phyloP scores from a whole-genome alignment of 37 sponge, comb jelly and placozoan species.

The Geodia barretti region DNA sequence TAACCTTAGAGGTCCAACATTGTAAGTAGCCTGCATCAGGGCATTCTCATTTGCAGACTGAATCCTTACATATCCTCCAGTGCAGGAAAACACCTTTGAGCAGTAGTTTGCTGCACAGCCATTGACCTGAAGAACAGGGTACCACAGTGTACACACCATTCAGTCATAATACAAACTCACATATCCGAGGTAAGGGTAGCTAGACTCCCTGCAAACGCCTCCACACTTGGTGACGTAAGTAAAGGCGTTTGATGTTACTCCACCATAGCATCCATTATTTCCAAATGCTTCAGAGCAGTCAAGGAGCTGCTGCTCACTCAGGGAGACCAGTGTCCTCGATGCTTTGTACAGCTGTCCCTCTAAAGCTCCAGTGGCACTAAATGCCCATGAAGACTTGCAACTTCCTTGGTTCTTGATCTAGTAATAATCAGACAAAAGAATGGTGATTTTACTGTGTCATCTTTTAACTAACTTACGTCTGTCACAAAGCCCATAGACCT shows the following conservation, averaged over 20 bases:
- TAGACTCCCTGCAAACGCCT: slow-evolving; percentile 52
- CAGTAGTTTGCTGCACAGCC: slow-evolving; percentile 2
- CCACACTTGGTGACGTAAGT: slow-evolving; percentile 52
- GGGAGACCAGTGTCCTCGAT: slow-evolving; percentile 47
- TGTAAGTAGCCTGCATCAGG: slow-evolving; percentile 33
- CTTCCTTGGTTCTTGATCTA: slow-evolving; percentile 69
- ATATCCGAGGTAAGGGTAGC: slow-evolving; percentile 64
- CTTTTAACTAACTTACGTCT: not conserved
- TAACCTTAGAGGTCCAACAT: slow-evolving; percentile 57
- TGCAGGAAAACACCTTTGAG: slow-evolving; percentile 14
- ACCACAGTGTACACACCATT: too few species aligned
- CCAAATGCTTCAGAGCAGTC: slow-evolving; percentile 70
- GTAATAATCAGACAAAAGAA: too few species aligned
- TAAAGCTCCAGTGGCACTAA: slow-evolving; percentile 39
- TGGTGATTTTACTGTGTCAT: too few species aligned
- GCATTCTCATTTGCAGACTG: slow-evolving; percentile 18
- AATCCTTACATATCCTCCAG: slow-evolving; percentile 33
- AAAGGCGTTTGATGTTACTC: slow-evolving; percentile 54
- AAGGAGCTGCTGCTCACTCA: slow-evolving; percentile 83
- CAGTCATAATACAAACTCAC: too few species aligned
- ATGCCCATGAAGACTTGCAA: slow-evolving; percentile 47
- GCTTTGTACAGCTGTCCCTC: slow-evolving; percentile 45
- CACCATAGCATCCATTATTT: slow-evolving; percentile 69
- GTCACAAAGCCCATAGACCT: not conserved
- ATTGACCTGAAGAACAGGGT: not conserved